A percentile compares a stretch with the other conserved stretches of the same genome.
Evolutionary conservation across 92 coral and sea anemone species (phyloP).

Genomic region (Plumapathes pennacea): DNA sequence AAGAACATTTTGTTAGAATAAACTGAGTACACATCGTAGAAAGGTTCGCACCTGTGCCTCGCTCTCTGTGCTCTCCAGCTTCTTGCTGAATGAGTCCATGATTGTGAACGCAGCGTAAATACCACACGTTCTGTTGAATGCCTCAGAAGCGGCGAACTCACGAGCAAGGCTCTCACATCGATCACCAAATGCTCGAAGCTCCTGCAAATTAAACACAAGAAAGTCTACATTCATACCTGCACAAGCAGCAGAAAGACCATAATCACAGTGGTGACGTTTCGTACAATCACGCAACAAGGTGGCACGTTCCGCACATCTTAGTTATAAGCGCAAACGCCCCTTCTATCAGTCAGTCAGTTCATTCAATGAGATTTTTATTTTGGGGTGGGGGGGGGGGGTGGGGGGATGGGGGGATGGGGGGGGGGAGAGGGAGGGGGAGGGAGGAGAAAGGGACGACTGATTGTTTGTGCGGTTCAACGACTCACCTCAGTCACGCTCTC

Average conservation of each 20-base stretch:
- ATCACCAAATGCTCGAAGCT: conserved; percentile 90
- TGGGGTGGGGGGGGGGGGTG: too few species aligned
- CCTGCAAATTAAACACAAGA: conserved; percentile 54
- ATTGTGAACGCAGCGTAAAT: conserved; percentile 88
- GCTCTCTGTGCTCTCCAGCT: conserved; percentile 77
- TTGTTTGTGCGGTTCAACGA: not conserved
- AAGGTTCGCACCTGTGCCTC: conserved; percentile 85
- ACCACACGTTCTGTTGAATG: conserved; percentile 80
- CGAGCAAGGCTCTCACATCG: conserved; percentile 93
- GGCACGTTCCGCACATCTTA: too few species aligned
- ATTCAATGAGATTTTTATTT: too few species aligned
- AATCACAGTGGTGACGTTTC: not conserved
- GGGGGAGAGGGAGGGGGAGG: not conserved
- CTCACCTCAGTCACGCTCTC: conserved; percentile 80
- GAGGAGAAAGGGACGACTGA: not conserved
- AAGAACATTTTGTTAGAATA: not conserved
- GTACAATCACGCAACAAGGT: not conserved
- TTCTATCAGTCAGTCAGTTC: too few species aligned
- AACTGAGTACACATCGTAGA: not conserved
- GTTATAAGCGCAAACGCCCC: too few species aligned
- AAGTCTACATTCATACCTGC: too few species aligned
- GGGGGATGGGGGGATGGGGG: too few species aligned
- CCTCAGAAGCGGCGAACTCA: conserved; percentile 89
- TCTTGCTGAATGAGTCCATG: conserved; percentile 83
- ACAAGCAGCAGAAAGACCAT: too few species aligned